Percentiles rank a stretch among this genome's conserved stretches.
These are phyloP conservation scores for Macquaria australasica DNA, from an alignment of 2,113 vertebrate species.

Conservation along the genomic window DNA sequence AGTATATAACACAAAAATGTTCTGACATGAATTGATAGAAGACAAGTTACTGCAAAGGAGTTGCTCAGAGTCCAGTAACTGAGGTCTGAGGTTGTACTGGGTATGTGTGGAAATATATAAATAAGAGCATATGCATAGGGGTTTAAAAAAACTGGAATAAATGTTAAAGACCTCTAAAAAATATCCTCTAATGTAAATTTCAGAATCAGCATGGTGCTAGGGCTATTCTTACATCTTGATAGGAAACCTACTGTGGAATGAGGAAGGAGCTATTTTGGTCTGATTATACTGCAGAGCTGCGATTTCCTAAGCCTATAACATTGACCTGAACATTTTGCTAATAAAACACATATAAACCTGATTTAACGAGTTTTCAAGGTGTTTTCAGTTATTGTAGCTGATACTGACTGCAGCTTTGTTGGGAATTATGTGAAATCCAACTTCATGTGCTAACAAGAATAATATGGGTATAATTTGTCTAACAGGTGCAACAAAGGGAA, in stretches of 20 bases:
- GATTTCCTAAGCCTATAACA: neutral
- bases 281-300: neutral
- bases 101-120: conserved; percentile 2
- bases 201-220: neutral
- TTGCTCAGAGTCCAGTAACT: neutral
- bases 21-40: neutral
- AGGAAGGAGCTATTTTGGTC: neutral
- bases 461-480: neutral
- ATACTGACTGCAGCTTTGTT: neutral
- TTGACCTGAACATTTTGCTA: neutral
- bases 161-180: neutral
- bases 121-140: neutral
- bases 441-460: neutral
- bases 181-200: neutral
- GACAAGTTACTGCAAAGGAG: neutral
- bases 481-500: neutral
- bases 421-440: conserved; percentile 15
- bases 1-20: neutral
- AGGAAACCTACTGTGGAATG: neutral
- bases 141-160: neutral
- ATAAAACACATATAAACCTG: neutral
- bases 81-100: neutral
- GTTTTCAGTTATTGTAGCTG: conserved; percentile 11
- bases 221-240: neutral
- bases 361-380: neutral